phyloP scores from a whole-genome alignment of 2,113 vertebrate species.

The Colaptes auratus region DNA sequence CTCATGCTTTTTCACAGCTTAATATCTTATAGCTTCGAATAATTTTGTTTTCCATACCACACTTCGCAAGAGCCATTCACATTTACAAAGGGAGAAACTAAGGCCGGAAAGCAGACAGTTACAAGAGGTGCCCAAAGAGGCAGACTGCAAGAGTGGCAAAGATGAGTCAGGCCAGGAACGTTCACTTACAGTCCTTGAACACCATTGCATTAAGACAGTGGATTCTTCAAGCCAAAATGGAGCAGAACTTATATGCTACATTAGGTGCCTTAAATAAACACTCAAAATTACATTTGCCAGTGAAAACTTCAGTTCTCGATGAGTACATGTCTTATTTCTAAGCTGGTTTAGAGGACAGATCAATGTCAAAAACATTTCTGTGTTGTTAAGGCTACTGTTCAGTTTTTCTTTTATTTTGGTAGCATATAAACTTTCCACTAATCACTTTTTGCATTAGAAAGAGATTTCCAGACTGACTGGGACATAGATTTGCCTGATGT shows the following conservation, averaged over 20 bases:
- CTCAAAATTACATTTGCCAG: not conserved
- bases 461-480: not conserved
- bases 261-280: not conserved
- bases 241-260: not conserved
- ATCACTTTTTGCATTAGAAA: not conserved
- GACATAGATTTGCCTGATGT: not conserved
- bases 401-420: not conserved
- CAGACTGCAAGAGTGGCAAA: not conserved
- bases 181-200: not conserved
- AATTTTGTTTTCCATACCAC: not conserved
- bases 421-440: not conserved
- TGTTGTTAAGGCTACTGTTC: not conserved
- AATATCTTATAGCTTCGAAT: not conserved
- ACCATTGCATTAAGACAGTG: not conserved
- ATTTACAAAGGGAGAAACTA: not conserved
- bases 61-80: not conserved
- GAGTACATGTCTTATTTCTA: not conserved
- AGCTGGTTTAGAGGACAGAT: not conserved
- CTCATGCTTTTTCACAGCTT: not conserved
- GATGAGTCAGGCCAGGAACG: not conserved
- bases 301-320: not conserved
- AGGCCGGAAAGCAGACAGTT: not conserved
- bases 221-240: not conserved
- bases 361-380: not conserved
- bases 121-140: not conserved